Conservation (phyloP, 2,113 vertebrate genomes). For the Siniperca knerii region DNA sequence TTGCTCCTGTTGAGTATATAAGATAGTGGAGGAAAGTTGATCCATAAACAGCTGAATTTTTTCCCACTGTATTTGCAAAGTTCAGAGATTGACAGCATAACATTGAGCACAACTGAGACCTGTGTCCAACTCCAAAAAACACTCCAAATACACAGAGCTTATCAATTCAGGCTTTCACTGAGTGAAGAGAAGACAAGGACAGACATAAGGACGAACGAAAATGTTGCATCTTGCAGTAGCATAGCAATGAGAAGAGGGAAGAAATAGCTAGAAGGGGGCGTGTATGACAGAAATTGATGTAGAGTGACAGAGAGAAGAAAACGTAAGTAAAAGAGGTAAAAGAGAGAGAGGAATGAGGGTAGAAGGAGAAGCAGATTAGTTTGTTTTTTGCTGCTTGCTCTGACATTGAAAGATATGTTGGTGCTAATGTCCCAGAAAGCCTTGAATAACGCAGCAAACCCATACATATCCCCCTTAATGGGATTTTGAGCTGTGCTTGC, state of each 20-base stretch:
- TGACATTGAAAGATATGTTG: slow-evolving; percentile 76
- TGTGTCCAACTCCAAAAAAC: slow-evolving; percentile 1
- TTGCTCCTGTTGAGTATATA: not conserved
- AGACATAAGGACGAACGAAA: slow-evolving; percentile 16
- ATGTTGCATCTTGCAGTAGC: slow-evolving; percentile 13
- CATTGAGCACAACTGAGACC: slow-evolving; percentile 2
- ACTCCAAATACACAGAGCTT: not conserved
- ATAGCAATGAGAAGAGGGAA: slow-evolving; percentile 6
- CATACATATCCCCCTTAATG: slow-evolving; percentile 76
- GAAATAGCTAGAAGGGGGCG: slow-evolving; percentile 24
- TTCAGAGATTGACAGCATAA: slow-evolving; percentile 15
- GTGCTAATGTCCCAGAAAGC: slow-evolving; percentile 73
- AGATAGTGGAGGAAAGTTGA: not conserved
- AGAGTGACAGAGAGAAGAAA: slow-evolving; percentile 49
- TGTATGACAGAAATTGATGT: slow-evolving; percentile 61
- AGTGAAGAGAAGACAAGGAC: slow-evolving; percentile 13
- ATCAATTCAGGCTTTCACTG: slow-evolving; percentile 8
- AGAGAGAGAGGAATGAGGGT: slow-evolving; percentile 21
- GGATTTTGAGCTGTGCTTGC: slow-evolving; percentile 69
- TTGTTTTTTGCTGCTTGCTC: slow-evolving; percentile 69
- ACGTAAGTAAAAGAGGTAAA: slow-evolving; percentile 51
- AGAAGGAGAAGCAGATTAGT: slow-evolving; percentile 68
- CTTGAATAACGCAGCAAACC: slow-evolving; percentile 74
- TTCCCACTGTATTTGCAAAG: not conserved
- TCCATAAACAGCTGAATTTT: not conserved